Percentiles rank a stretch among this genome's conserved stretches.
These are phyloP conservation scores for Yponomeuta plumbellus DNA, from an alignment of 2,888 invertebrate genomes.

Conservation along the genomic window DNA sequence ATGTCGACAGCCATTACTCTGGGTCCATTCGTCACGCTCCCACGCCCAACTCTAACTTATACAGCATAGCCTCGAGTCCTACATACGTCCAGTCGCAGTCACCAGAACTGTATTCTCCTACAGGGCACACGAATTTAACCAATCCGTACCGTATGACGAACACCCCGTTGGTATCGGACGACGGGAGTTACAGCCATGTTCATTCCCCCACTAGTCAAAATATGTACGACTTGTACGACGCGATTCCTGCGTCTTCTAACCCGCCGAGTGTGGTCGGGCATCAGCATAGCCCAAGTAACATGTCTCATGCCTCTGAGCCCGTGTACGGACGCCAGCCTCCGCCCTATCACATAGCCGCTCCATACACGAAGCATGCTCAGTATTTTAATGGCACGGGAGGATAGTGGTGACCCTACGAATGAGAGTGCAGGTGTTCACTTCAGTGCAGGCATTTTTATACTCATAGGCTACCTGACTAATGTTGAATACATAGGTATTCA, in stretches of 20 bases:
- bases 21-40: conserved; percentile 45
- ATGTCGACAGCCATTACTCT: conserved; percentile 47
- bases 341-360: conserved; percentile 90
- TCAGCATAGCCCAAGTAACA: conserved; percentile 58
- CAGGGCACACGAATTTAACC: conserved; percentile 68
- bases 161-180: conserved; percentile 66
- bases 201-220: conserved; percentile 66
- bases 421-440: conserved; percentile 38
- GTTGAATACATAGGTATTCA: too few species aligned
- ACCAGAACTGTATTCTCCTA: conserved; percentile 67
- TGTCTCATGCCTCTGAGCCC: conserved; percentile 41
- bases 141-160: conserved; percentile 72
- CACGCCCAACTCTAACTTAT: conserved; percentile 57
- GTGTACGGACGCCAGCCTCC: conserved; percentile 79
- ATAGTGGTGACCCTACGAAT: conserved; percentile 45
- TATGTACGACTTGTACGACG: conserved; percentile 69
- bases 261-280: conserved; percentile 57
- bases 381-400: conserved; percentile 76
- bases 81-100: conserved; percentile 67
- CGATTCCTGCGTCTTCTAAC: conserved; percentile 58
- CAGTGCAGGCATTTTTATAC: conserved; percentile 22
- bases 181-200: conserved; percentile 66
- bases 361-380: conserved; percentile 87
- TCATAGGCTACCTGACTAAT: conserved; percentile 20
- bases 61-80: conserved; percentile 57